Conservation (phyloP, 2,797 vertebrate species). For the Limosa lapponica region DNA sequence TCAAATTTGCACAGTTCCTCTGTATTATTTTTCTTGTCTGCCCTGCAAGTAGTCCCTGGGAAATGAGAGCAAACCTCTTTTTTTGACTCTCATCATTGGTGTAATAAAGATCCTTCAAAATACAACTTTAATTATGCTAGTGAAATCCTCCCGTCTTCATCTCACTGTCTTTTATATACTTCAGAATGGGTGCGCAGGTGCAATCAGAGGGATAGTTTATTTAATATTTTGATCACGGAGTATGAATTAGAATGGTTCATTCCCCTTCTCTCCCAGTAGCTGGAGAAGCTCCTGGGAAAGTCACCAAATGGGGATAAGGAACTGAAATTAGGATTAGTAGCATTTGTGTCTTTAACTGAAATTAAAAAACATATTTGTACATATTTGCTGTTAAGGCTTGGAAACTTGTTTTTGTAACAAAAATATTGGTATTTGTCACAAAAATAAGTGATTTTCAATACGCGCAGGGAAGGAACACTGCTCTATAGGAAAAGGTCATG, state of each 20-base stretch:
- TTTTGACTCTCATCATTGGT: background rate
- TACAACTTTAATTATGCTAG: background rate
- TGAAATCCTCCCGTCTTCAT: background rate
- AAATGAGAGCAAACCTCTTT: background rate
- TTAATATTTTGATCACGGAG: background rate
- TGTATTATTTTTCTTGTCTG: slow-evolving; percentile 26
- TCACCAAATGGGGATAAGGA: background rate
- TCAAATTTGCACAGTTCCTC: slow-evolving; percentile 21
- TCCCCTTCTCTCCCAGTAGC: background rate
- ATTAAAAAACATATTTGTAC: background rate
- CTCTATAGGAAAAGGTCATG: background rate
- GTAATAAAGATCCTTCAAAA: slow-evolving; percentile 13
- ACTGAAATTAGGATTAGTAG: background rate
- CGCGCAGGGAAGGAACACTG: background rate
- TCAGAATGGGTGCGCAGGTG: background rate
- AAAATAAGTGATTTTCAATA: background rate
- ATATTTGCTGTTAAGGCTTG: background rate
- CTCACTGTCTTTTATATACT: background rate
- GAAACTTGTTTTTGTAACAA: background rate
- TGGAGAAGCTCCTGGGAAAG: background rate
- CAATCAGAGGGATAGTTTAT: background rate
- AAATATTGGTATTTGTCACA: background rate
- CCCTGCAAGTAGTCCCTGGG: background rate
- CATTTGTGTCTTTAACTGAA: background rate
- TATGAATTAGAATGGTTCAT: background rate